phyloP scores from a whole-genome alignment of 2,113 vertebrate genomes.

The Callospermophilus lateralis region DNA sequence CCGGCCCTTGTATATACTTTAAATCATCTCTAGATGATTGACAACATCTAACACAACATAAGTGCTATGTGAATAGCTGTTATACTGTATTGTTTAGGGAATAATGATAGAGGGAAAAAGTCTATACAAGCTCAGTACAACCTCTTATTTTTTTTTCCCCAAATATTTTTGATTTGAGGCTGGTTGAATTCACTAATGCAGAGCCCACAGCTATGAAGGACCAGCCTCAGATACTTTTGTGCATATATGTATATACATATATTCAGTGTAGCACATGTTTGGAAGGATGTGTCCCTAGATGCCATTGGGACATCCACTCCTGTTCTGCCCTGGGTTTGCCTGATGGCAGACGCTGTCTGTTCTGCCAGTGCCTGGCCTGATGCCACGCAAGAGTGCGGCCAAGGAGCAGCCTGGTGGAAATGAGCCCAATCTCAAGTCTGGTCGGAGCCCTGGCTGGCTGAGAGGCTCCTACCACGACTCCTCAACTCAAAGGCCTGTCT shows the following conservation, averaged over 20 bases:
- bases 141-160: not conserved
- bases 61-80: not conserved
- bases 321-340: not conserved
- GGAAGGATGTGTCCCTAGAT: not conserved
- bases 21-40: not conserved
- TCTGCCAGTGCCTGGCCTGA: not conserved
- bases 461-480: not conserved
- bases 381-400: not conserved
- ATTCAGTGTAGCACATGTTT: not conserved
- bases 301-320: not conserved
- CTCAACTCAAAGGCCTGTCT: not conserved
- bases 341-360: not conserved
- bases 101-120: not conserved
- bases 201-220: not conserved
- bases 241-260: accelerated
- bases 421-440: not conserved
- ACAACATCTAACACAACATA: not conserved
- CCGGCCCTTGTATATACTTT: not conserved
- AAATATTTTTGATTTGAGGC: not conserved
- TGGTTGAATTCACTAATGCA: not conserved
- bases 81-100: not conserved
- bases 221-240: not conserved
- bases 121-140: not conserved
- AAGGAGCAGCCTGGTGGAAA: not conserved
- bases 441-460: accelerated